Evolutionary conservation across 2,888 invertebrate species (phyloP).

Genomic region (Drosophila cyrtoloma): DNA sequence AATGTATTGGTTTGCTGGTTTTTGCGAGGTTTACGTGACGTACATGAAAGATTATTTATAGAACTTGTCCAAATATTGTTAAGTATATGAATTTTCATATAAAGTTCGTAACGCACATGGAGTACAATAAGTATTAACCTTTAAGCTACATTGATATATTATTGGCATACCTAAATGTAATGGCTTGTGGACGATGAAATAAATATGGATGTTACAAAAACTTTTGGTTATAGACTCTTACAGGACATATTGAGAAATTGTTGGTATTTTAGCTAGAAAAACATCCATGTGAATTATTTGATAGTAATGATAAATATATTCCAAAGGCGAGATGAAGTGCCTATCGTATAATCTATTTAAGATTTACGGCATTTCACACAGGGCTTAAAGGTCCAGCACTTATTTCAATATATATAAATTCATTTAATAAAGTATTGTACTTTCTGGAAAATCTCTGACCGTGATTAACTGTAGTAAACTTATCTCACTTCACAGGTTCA

Average conservation of each 20-base stretch:
- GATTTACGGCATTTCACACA: neutral
- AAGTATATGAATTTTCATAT: neutral
- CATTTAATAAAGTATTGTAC: neutral
- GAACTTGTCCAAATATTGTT: neutral
- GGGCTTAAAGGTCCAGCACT: neutral
- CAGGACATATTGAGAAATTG: neutral
- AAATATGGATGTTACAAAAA: neutral
- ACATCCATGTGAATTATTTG: neutral
- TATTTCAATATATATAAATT: neutral
- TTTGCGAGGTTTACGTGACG: conserved; percentile 62
- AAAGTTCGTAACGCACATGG: neutral
- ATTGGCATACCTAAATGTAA: neutral
- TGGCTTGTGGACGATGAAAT: neutral
- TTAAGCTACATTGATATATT: neutral
- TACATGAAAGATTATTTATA: conserved; percentile 38
- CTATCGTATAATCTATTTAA: neutral
- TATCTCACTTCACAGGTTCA: neutral
- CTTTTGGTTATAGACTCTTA: neutral
- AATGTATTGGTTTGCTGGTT: conserved; percentile 48
- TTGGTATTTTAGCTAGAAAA: neutral
- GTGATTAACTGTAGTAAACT: neutral
- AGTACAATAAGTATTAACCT: neutral
- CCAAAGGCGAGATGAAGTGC: neutral
- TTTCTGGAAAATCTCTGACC: neutral
- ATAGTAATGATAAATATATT: neutral